These are phyloP conservation scores for Podocnemis expansa DNA, from an alignment of 2,113 vertebrate genomes.

Conservation along the genomic window DNA sequence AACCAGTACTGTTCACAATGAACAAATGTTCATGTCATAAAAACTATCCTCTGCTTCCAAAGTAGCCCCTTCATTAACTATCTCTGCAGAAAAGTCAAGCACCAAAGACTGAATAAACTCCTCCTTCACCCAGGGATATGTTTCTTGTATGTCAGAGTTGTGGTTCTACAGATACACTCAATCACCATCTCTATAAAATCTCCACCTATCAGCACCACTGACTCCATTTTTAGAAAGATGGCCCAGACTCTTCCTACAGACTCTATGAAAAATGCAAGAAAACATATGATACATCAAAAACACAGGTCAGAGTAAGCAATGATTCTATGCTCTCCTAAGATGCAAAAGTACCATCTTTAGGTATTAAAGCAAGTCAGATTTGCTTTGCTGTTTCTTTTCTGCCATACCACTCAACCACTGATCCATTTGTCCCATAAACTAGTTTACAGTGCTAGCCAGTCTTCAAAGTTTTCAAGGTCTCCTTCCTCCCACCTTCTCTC, in stretches of 20 bases:
- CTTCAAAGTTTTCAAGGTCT: not conserved
- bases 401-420: too few species aligned
- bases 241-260: not conserved
- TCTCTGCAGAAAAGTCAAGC: not conserved
- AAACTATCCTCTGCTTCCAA: not conserved
- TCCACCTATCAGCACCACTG: not conserved
- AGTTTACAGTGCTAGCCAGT: too few species aligned
- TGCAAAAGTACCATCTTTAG: too few species aligned
- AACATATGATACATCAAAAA: not conserved
- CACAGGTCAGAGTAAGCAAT: too few species aligned
- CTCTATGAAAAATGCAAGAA: not conserved
- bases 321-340: too few species aligned
- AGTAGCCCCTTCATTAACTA: not conserved
- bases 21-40: not conserved
- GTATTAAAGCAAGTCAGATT: too few species aligned
- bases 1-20: accelerated
- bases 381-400: too few species aligned
- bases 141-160: not conserved
- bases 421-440: too few species aligned
- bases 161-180: not conserved
- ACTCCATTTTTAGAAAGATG: not conserved
- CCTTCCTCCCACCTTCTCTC: too few species aligned
- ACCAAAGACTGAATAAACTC: not conserved
- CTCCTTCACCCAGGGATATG: not conserved
- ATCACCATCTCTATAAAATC: not conserved